phyloP scores from a whole-genome alignment of 2,888 invertebrate species.

The Teleogryllus oceanicus region DNA sequence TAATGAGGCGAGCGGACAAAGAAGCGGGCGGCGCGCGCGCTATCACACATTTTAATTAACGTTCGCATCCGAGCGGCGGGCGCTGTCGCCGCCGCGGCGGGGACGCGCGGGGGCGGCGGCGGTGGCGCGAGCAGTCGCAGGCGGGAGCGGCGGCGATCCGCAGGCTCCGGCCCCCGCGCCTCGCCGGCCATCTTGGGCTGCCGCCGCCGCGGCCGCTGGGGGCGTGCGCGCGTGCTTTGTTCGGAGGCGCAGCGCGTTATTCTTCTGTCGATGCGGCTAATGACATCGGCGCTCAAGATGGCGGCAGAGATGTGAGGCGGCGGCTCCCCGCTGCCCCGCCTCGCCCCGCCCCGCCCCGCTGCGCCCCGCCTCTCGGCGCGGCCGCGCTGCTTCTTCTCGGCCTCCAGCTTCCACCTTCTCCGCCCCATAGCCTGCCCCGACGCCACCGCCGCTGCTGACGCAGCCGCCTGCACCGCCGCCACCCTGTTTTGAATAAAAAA shows the following conservation, averaged over 20 bases:
- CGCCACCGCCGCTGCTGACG: not conserved
- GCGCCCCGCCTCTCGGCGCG: not conserved
- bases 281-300: slow-evolving; percentile 10
- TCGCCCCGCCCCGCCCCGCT: not conserved
- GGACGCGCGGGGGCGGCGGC: not conserved
- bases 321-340: not conserved
- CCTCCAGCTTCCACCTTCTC: not conserved
- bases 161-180: not conserved
- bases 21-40: not conserved
- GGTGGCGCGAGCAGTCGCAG: not conserved
- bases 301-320: slow-evolving; percentile 3
- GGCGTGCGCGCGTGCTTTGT: slow-evolving; percentile 11
- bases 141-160: not conserved
- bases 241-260: slow-evolving; percentile 11
- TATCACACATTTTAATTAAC: slow-evolving; percentile 3
- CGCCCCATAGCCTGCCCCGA: not conserved
- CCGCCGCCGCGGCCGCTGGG: not conserved
- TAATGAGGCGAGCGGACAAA: not conserved
- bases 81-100: not conserved
- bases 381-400: not conserved
- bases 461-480: not conserved
- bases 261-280: slow-evolving; percentile 18
- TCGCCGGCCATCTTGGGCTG: not conserved
- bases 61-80: not conserved
- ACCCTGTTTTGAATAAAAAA: not conserved